A percentile compares a stretch with the other conserved stretches of the same genome.
phyloP scores from a whole-genome alignment of 2,113 vertebrate genomes.

The Phycodurus eques region DNA sequence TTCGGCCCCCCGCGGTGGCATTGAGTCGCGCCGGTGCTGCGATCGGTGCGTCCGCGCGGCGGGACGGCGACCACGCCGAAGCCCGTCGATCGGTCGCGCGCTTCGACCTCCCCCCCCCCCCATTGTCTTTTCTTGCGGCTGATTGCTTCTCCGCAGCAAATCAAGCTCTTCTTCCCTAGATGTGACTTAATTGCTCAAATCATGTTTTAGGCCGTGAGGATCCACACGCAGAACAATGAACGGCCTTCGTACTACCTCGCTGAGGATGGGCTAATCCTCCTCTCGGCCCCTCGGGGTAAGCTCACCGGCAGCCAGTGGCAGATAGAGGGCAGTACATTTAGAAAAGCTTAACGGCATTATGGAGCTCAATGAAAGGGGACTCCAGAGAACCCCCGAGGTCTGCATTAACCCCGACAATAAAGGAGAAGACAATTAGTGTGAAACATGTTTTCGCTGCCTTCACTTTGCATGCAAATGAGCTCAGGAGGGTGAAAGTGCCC shows the following conservation, averaged over 20 bases:
- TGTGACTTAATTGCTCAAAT: slow-evolving; percentile 50
- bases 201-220: slow-evolving; percentile 45
- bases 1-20: slow-evolving; percentile 54
- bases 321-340: slow-evolving; percentile 76
- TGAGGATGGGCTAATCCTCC: slow-evolving; percentile 55
- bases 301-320: slow-evolving; percentile 58
- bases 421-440: slow-evolving; percentile 77
- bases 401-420: slow-evolving; percentile 76
- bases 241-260: slow-evolving; percentile 49
- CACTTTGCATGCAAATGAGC: slow-evolving; percentile 81
- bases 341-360: slow-evolving; percentile 63
- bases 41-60: slow-evolving; percentile 63
- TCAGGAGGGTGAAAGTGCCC: slow-evolving; percentile 73
- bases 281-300: slow-evolving; percentile 35
- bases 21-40: slow-evolving; percentile 64
- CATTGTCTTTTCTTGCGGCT: slow-evolving; percentile 16
- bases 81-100: slow-evolving; percentile 53
- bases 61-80: slow-evolving; percentile 54
- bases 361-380: slow-evolving; percentile 63
- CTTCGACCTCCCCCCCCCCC: background rate
- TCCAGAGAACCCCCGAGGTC: slow-evolving; percentile 70
- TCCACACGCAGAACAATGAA: slow-evolving; percentile 51
- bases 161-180: slow-evolving; percentile 2
- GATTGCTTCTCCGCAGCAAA: slow-evolving; percentile 21
- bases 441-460: slow-evolving; percentile 77